Percentiles rank a stretch among this genome's conserved stretches.
These are phyloP conservation scores for Uria lomvia DNA, from an alignment of 2,113 vertebrate species.

Conservation along the genomic window DNA sequence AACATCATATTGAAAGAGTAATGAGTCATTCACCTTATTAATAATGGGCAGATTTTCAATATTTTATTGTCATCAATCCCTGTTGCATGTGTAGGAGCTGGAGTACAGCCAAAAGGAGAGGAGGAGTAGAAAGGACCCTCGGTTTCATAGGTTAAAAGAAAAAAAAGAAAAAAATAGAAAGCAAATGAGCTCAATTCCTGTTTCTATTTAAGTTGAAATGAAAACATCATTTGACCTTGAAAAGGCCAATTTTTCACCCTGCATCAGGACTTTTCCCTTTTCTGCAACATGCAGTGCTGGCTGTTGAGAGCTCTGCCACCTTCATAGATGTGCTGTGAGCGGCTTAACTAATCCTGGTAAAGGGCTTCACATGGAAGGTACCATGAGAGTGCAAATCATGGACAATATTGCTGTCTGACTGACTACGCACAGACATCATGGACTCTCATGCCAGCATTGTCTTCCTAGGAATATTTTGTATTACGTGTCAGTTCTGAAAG, in stretches of 20 bases:
- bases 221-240: neutral
- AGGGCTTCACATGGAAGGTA: neutral
- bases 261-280: neutral
- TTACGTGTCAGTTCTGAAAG: neutral
- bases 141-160: neutral
- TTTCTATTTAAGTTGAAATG: neutral
- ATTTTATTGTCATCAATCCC: conserved; percentile 24
- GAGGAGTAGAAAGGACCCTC: neutral
- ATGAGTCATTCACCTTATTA: conserved; percentile 38
- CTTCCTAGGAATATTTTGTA: neutral
- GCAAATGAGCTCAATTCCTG: neutral
- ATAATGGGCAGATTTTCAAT: conserved; percentile 48
- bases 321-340: neutral
- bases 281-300: neutral
- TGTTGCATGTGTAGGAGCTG: neutral
- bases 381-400: neutral
- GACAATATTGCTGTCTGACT: neutral
- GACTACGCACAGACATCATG: neutral
- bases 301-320: neutral
- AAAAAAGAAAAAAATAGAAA: neutral
- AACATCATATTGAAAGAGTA: neutral
- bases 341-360: neutral
- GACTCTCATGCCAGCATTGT: neutral
- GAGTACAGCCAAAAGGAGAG: conserved; percentile 2
- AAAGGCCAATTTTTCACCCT: neutral